A percentile compares a stretch with the other conserved stretches of the same genome.
These are phyloP conservation scores for Coecobrya sp. DNA, from an alignment of 2,888 invertebrate genomes.

Conservation along the genomic window DNA sequence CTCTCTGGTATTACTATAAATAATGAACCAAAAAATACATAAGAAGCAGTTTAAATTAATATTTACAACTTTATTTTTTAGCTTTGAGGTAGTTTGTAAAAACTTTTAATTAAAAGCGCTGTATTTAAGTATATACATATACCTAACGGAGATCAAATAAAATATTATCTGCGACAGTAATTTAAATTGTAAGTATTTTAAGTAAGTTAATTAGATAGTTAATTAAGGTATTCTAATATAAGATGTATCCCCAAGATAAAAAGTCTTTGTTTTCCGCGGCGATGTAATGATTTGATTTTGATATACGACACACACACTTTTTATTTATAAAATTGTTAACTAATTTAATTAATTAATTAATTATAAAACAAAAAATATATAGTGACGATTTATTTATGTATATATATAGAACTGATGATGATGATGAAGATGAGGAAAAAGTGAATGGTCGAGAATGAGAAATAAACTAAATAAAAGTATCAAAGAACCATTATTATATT, in stretches of 20 bases:
- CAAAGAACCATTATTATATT: neutral
- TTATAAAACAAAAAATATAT: conserved; percentile 15
- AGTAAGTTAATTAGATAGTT: too few relatives aligned
- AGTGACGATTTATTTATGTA: conserved; percentile 72
- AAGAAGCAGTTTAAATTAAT: neutral
- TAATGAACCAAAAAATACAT: neutral
- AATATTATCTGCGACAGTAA: too few relatives aligned
- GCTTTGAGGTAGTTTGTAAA: neutral
- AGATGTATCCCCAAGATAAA: too few relatives aligned
- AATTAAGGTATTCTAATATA: too few relatives aligned
- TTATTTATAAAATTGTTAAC: conserved; percentile 18
- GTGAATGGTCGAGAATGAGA: conserved; percentile 59
- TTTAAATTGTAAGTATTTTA: too few relatives aligned
- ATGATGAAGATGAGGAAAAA: neutral
- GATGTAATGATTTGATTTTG: neutral
- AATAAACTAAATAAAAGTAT: conserved; percentile 67
- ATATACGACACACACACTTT: neutral
- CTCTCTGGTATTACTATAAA: neutral
- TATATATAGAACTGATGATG: conserved; percentile 37
- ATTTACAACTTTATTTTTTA: neutral
- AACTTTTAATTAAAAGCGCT: neutral
- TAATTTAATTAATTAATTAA: neutral
- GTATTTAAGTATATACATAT: neutral
- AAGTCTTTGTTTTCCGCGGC: too few relatives aligned
- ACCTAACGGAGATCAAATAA: neutral